Base-by-base conservation (phyloP, 2,113 vertebrate species). In the Bujurquina vittata region DNA sequence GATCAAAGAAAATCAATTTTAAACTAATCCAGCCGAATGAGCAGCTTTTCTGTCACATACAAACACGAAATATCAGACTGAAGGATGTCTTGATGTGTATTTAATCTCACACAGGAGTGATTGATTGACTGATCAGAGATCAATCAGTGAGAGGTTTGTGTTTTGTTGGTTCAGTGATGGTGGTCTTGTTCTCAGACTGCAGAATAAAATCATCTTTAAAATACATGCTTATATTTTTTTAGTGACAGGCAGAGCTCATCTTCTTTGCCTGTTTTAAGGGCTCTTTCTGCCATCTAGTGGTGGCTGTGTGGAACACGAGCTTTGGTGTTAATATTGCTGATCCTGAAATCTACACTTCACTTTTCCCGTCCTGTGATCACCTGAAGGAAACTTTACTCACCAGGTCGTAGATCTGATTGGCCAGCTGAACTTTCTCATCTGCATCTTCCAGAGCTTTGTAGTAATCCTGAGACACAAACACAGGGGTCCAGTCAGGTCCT, bases 321-420 rank as follows among this genome's bases (percentile, higher is more conserved):
- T 10, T 26, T 18, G 15, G 7, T 0, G 0, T 49, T 61, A 33
- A 43, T 49, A 57, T 23, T 4, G 15, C 49, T 60, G 5, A 77
- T 26, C 5, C 22, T 43, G 20, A 60, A 61, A 69, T 29, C 15
- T 29, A 23, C 23, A 69, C 65, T 15, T 49, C 23, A 69, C 65
- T 15, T 49, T 49, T 69, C 17, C 40, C 9, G 18, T 49, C 49
- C 43, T 49, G 5, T 29, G 43, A 69, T 49, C 17, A 69, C 63
- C 40, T 49, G 65, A 29, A 49, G 40, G 35, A 72, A 40, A 15
- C n/a, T 80, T 26, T 79, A 96, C 98, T 98, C 95, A 99, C 98
- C 96, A 99, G 96, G 84, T 99, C 98, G 94, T 99, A 99, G 82
- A 99, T 99, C 95, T 99, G 98, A 96, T 99, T 99, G 94, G 98